A percentile compares a stretch with the other conserved stretches of the same genome.
Evolutionary conservation across 1,140 invertebrate genomes (phyloP).

Genomic region (Neotoxoptera formosana): DNA sequence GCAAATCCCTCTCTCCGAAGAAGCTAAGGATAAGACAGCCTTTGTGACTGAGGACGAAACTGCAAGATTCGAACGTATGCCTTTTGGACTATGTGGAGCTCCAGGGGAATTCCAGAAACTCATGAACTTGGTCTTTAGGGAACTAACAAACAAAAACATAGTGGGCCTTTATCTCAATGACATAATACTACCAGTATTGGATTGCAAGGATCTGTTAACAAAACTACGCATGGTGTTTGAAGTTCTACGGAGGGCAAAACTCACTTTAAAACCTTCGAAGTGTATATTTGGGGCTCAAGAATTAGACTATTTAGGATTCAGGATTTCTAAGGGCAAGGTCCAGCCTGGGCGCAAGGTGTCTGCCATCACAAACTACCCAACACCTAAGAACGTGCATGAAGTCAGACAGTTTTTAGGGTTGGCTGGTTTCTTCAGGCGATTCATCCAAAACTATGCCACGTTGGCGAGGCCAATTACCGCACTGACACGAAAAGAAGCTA

Average conservation of each 20-base stretch:
- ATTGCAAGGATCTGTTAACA: not conserved
- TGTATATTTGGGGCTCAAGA: not conserved
- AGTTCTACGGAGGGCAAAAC: not conserved
- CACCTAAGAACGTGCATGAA: conserved; percentile 8
- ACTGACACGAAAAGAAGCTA: not conserved
- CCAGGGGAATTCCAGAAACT: conserved; percentile 41
- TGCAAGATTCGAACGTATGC: conserved; percentile 59
- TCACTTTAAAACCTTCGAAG: conserved; percentile 26
- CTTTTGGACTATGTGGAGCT: conserved; percentile 61
- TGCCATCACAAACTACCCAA: conserved; percentile 5
- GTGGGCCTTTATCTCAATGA: not conserved
- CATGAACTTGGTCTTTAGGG: conserved; percentile 47
- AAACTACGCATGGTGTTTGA: not conserved
- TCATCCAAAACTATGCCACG: not conserved
- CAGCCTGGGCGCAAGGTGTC: not conserved
- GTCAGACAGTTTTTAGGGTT: conserved; percentile 16
- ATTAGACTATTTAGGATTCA: conserved; percentile 30
- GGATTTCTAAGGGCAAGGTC: not conserved
- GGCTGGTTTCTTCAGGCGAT: conserved; percentile 13
- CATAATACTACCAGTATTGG: not conserved
- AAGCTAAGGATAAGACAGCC: conserved; percentile 61
- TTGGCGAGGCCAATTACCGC: not conserved
- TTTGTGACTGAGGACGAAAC: conserved; percentile 58
- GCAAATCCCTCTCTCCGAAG: conserved; percentile 62
- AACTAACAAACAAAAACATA: not conserved